These are phyloP conservation scores for Copidosoma aretas DNA, from an alignment of 2,888 invertebrate species.

Conservation along the genomic window DNA sequence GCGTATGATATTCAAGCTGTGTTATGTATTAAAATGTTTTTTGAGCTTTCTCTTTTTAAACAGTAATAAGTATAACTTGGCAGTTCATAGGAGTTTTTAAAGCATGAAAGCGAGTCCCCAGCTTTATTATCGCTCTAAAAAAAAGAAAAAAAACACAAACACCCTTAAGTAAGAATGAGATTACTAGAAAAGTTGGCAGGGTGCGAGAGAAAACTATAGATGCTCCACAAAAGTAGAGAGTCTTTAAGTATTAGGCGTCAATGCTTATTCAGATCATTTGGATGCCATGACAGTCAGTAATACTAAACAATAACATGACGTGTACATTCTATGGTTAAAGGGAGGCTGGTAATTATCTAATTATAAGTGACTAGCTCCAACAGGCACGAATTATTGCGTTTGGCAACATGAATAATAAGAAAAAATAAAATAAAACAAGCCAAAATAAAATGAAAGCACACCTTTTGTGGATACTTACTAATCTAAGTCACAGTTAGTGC, in stretches of 20 bases:
- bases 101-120: constrained; percentile 19
- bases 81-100: constrained; percentile 31
- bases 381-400: too few relatives aligned
- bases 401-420: too few relatives aligned
- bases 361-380: too few relatives aligned
- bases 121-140: constrained; percentile 25
- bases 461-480: too few relatives aligned
- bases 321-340: neutral
- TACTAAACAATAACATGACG: neutral
- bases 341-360: neutral
- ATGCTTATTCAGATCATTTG: constrained; percentile 14
- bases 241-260: too few relatives aligned
- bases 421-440: too few relatives aligned
- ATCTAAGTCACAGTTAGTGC: too few relatives aligned
- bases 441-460: too few relatives aligned
- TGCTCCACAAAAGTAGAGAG: neutral
- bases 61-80: constrained; percentile 12
- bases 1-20: constrained; percentile 32
- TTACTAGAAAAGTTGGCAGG: neutral
- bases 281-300: constrained; percentile 8
- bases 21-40: constrained; percentile 7
- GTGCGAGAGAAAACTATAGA: neutral
- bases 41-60: constrained; percentile 25
- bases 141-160: constrained; percentile 20
- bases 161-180: constrained; percentile 23